Conservation (phyloP, 2,797 vertebrate species). For the Eospalax fontanierii region DNA sequence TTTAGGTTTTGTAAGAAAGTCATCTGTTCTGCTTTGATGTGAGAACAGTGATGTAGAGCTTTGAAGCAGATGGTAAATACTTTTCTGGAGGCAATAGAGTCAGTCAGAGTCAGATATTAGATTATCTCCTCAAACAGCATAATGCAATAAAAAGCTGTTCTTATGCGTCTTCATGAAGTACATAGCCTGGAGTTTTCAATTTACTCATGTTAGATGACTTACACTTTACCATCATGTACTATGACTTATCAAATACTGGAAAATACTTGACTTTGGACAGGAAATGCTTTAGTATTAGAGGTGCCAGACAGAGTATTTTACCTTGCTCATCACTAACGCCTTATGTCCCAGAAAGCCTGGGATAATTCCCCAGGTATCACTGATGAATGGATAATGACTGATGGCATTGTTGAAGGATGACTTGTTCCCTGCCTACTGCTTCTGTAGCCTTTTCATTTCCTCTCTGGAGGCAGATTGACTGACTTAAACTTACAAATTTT, state of each 20-base stretch:
- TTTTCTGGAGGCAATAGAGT: not conserved
- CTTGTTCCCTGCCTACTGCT: not conserved
- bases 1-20: not conserved
- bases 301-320: not conserved
- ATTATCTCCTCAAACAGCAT: conserved; percentile 13
- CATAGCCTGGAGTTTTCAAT: not conserved
- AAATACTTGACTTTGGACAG: not conserved
- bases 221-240: not conserved
- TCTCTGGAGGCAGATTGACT: not conserved
- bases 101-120: not conserved
- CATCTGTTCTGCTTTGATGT: not conserved
- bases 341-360: not conserved
- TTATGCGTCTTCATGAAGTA: not conserved
- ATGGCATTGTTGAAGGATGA: not conserved
- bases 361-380: not conserved
- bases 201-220: conserved; percentile 22
- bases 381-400: not conserved
- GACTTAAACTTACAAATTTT: not conserved
- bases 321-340: not conserved
- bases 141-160: not conserved
- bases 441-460: not conserved
- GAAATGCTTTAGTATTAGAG: conserved; percentile 12
- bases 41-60: not conserved
- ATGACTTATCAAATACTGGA: not conserved
- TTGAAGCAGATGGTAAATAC: not conserved